Base-by-base conservation (phyloP, 2,888 invertebrate genomes). In the Amorpha juglandis region DNA sequence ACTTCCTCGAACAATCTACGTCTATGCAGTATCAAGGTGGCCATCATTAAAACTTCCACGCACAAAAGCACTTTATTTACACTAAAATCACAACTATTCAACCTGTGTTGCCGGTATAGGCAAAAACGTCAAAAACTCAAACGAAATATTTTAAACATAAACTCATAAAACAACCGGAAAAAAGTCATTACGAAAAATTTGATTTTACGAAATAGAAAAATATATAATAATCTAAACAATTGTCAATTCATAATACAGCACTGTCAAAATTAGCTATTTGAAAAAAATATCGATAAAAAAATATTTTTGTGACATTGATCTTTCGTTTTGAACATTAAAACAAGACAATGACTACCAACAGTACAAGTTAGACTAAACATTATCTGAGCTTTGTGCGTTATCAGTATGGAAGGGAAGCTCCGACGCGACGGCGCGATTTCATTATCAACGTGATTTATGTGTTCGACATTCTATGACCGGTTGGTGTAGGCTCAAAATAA, bases 1-100 rank as follows among this genome's bases (percentile, higher is more conserved):
- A 89, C 89, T 78, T 88, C 87, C 71, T 90, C 89, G 70, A 91
- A 90, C 69, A 90, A 74, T 52, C 79, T 81, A 35, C 82, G 78
- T 35, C 83, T 74, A 33, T 83, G 81, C 8, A 62, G 19, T 14
- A 66, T 66, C 52, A 66, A 33, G n/a, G 65, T 65, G 4, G 65
- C 35, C 65, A 65, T 65, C 48, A 9, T 58, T 9, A 0, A 42
- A 50, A 19, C 4, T 8, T 38, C 27, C 6, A 21, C 19, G 38
- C 16, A 45, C 1, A 11, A 7, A 27, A 53, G 6, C n/a, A 53
- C 33, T 33, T 33, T 6, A 33, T 16, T 11, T 16, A 55, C 38
- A 16, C 16, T 1, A 52, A 52, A 27, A 11, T 45, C 45, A 52
- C 51, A 51, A 51, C 27, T 27, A 27, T 27, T 27, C 4, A 4